A percentile compares a stretch with the other conserved stretches of the same genome.
These are phyloP conservation scores for Paragorgia papillata DNA, from an alignment of 92 coral and sea anemone species.

Conservation along the genomic window DNA sequence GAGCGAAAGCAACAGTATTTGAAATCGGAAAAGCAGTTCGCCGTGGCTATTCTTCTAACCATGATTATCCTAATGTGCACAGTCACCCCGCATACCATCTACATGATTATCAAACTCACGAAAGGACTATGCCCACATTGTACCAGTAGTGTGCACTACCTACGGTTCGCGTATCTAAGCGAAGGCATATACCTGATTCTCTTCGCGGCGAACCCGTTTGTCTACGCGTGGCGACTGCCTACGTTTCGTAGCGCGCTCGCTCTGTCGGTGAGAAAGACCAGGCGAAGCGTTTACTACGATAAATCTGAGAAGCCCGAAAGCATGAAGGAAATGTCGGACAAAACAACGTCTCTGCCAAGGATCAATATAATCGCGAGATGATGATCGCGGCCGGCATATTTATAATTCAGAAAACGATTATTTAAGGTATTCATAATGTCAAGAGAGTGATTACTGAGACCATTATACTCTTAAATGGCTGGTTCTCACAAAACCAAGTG, in stretches of 20 bases:
- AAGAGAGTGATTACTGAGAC: no score
- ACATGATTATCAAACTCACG: conserved; percentile 30
- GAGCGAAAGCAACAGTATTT: conserved; percentile 40
- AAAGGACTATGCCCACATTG: conserved; percentile 32
- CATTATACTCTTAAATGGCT: no score
- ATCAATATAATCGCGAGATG: conserved; percentile 19
- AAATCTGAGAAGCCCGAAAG: conserved; percentile 31
- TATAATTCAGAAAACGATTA: background rate
- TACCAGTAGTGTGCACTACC: background rate
- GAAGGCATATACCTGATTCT: conserved; percentile 37
- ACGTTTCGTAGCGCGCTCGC: conserved; percentile 34
- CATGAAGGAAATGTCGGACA: conserved; percentile 40
- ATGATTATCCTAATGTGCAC: conserved; percentile 38
- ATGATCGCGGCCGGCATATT: background rate
- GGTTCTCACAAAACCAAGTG: no score
- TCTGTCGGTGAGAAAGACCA: conserved; percentile 9
- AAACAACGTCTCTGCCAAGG: conserved; percentile 33
- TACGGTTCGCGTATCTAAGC: conserved; percentile 20
- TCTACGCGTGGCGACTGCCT: conserved; percentile 42
- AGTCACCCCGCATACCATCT: conserved; percentile 32
- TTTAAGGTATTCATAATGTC: no score
- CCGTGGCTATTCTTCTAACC: conserved; percentile 30
- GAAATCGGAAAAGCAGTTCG: conserved; percentile 39
- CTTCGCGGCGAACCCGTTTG: conserved; percentile 39
- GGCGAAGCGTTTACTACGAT: conserved; percentile 30